Base-by-base conservation (phyloP, 2,113 vertebrate genomes). In the Xiphophorus couchianus region DNA sequence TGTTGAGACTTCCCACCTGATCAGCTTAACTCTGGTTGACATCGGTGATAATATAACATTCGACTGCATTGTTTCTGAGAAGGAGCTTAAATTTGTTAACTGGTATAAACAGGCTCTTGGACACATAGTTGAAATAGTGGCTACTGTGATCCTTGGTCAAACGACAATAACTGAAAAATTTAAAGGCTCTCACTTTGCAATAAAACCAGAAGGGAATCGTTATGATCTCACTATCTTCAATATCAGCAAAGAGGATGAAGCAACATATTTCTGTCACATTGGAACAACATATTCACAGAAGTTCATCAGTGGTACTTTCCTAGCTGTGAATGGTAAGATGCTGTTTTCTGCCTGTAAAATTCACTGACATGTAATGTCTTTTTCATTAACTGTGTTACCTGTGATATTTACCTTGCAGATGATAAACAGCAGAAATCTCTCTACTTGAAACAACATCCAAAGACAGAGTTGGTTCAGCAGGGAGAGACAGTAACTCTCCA, bases 31-130 rank as follows among this genome's bases (percentile, higher is more conserved):
- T 61, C 48, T 30, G 7, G 84, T 37, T 42, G 22, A 75, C 28
- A 1, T 66, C 17, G 81, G 86, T 33, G 78, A 62, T 0, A 42
- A 22, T 62, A 30, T 70, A 0, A 77, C 67, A 63, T 11, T 69
- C 69, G 1, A 69, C 10, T 79, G 78, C 69, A 0, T 33, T 5
- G 3, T 6, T 10, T 5, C 39, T 0, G 13, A 11, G 0, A 7
- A 27, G 4, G 10, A 31, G 2, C 1, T 8, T 0, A 35, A 37
- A 39, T 65, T 7, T 1, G 1, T 81, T 37, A 1, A 35, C 14
- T 86, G 72, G 81, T 66, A 66, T 22, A 86, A 77, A 44, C 78
- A 81, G 51, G 2, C n/a, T 33, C 39, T 51, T 11, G 86, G 83
- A 48, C 15, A 71, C 19, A 39, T 62, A 54, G 9, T 70, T 14